Base-by-base conservation (phyloP, 2,113 vertebrate species). In the Hippocampus guttulatus region DNA sequence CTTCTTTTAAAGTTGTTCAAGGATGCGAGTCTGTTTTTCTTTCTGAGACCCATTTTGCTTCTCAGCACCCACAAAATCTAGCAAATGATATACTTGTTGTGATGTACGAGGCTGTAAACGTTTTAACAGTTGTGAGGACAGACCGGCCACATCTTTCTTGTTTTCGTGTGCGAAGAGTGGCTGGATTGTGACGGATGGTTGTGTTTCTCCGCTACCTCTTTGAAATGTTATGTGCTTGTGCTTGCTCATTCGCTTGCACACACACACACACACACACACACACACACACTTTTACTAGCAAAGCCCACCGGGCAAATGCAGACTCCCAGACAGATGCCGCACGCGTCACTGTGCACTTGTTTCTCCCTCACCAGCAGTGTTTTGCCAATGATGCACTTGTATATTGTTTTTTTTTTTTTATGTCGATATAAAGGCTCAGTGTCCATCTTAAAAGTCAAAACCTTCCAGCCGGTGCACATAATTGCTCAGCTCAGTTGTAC, bases 311-410 rank as follows among this genome's bases (percentile, higher is more conserved):
- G 21, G 21, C 23, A 47, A 33, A 49, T 1, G 41, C 71, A 82
- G 52, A 23, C 52, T n/a, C 21, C 52, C 52, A 11, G 52, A 23
- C 52, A 10, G 27, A 61, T 12, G 23, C 55, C n/a, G 23, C 23
- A 15, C 55, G 8, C 58, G 15, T 61, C 77, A 75, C 75, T 76
- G 82, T 82, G 83, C 75, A 89, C 84, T 81, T 85, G 77, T 87
- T 54, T 80, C 67, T 84, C 83, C 75, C 76, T 86, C 88, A 90
- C 90, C 90, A 91, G 88, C 90, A 88, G 84, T 84, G 82, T 49
- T 84, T 91, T 88, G 88, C 88, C 88, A 91, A 85, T 86, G 84
- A 89, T 88, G 85, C 84, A 86, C 88, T 88, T 83, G 81, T 86
- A 77, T 84, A 80, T 57, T 52, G 6, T 81, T 40, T 69, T 0